A percentile compares a stretch with the other conserved stretches of the same genome.
These are phyloP conservation scores for Steatornis caripensis DNA, from an alignment of 2,113 vertebrate genomes.

Conservation along the genomic window DNA sequence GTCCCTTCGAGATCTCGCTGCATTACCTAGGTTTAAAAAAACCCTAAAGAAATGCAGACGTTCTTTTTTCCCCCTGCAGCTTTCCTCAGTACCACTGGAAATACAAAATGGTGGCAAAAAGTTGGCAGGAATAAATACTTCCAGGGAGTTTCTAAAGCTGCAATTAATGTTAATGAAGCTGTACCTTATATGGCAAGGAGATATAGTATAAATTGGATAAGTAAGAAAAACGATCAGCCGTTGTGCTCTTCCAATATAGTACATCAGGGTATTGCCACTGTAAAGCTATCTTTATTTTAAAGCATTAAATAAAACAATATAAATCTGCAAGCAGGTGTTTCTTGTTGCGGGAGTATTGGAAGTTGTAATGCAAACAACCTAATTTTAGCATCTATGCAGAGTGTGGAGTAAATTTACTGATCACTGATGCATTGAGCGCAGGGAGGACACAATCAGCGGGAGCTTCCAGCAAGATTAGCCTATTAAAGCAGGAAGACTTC, in stretches of 20 bases:
- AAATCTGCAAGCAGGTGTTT: slow-evolving; percentile 80
- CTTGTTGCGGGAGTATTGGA: slow-evolving; percentile 69
- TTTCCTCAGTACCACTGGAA: slow-evolving; percentile 35
- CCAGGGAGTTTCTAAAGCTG: slow-evolving; percentile 67
- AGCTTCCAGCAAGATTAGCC: slow-evolving; percentile 80
- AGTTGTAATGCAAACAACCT: slow-evolving; percentile 81
- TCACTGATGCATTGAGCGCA: slow-evolving; percentile 74
- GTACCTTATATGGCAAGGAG: slow-evolving; percentile 59
- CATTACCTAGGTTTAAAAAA: slow-evolving; percentile 30
- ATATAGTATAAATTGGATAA: slow-evolving; percentile 62
- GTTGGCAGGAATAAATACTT: slow-evolving; percentile 71
- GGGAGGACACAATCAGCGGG: slow-evolving; percentile 78
- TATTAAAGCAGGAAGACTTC: slow-evolving; percentile 80
- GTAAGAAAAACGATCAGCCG: slow-evolving; percentile 72
- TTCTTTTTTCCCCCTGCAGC: neutral
- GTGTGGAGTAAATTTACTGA: slow-evolving; percentile 80
- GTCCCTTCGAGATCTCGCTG: slow-evolving; percentile 42
- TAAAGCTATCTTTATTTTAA: slow-evolving; percentile 70
- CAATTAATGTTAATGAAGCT: slow-evolving; percentile 77
- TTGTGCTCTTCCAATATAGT: slow-evolving; percentile 46
- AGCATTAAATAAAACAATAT: slow-evolving; percentile 74
- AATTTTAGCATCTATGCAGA: slow-evolving; percentile 77
- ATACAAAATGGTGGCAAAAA: slow-evolving; percentile 51
- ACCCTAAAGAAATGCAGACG: neutral
- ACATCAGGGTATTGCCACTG: slow-evolving; percentile 66